Percentiles rank a stretch among this genome's conserved stretches.
phyloP scores from a whole-genome alignment of 2,797 vertebrate species.

The Eptatretus atami region DNA sequence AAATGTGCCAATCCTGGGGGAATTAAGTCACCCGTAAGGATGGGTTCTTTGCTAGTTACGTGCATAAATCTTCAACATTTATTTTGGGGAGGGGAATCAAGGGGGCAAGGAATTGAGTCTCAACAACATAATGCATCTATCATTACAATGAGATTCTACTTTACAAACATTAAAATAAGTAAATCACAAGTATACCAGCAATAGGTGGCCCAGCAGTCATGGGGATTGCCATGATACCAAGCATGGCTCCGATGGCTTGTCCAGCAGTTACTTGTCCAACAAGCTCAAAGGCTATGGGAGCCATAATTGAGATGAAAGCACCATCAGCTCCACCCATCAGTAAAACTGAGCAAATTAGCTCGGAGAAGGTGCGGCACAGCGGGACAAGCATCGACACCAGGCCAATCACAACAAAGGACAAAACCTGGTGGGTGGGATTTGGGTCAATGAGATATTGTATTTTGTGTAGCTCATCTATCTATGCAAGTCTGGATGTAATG shows the following conservation, averaged over 20 bases:
- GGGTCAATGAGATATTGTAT: too few species aligned
- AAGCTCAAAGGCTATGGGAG: constrained; percentile 72
- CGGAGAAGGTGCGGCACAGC: constrained; percentile 33
- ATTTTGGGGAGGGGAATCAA: too few species aligned
- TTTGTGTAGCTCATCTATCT: too few species aligned
- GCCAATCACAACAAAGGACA: constrained; percentile 62
- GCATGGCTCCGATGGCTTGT: constrained; percentile 71
- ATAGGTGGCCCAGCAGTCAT: constrained; percentile 74
- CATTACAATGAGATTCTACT: too few species aligned
- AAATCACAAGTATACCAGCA: constrained; percentile 27
- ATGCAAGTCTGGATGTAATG: too few species aligned
- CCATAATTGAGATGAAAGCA: constrained; percentile 94
- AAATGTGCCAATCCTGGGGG: too few species aligned
- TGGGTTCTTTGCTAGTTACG: too few species aligned
- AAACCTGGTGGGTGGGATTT: constrained; percentile 21
- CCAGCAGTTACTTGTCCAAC: constrained; percentile 49
- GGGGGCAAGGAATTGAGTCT: too few species aligned
- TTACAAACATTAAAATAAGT: too few species aligned
- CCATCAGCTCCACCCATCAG: constrained; percentile 86
- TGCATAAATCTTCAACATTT: too few species aligned
- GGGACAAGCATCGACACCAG: constrained; percentile 96
- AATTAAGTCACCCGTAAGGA: too few species aligned
- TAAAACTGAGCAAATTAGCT: constrained; percentile 55
- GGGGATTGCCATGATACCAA: constrained; percentile 73
- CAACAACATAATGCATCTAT: too few species aligned